Base-by-base conservation (phyloP, 2,113 vertebrate species). In the Tupaia chinensis region DNA sequence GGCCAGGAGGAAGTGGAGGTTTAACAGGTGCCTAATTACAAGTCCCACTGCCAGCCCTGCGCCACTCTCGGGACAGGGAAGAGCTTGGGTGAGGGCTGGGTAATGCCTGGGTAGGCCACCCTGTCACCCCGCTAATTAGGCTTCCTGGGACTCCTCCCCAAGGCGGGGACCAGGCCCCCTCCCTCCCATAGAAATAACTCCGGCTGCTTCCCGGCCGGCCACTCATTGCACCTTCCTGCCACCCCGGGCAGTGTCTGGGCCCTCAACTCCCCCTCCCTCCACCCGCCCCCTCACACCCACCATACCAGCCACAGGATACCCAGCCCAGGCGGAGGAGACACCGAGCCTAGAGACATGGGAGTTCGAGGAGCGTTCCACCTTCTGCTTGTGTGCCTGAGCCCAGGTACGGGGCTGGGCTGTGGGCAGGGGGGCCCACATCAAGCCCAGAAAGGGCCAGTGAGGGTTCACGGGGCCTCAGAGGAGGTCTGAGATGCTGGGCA, bases 331-430 rank as follows among this genome's bases (percentile, higher is more conserved):
- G 66, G 96, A 96, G 93, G 73, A 94, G 44, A 96, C 82, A 65
- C 58, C 2, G 11, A 95, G 58, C 78, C 95, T 78, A 83, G 93
- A 93, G 93, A 80, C 93, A 98, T 98, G 98, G 98, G 97, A 97
- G 93, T 95, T 95, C 91, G 63, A 91, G 96, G 98, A 93, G 73
- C 77, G 5, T 87, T 97, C 95, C 97, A 95, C 83, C 95, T 98
- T 78, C 97, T 99, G 20, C 97, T 98, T 8, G 63, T 98, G 96
- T 98, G 97, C 95, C 72, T 98, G 84, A 97, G 97, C 97, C 98
- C 98, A 98, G 98, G 98, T 99, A 98, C 32, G 98, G 69, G 89
- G 60, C 92, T 66, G 95, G 68, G 80, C 92, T 78, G 91, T 14
- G 8, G 83, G 82, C 65, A 61, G 69, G 58, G 69, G 63, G 16